Conservation (phyloP, 2,797 vertebrate species). For the Falco cherrug region DNA sequence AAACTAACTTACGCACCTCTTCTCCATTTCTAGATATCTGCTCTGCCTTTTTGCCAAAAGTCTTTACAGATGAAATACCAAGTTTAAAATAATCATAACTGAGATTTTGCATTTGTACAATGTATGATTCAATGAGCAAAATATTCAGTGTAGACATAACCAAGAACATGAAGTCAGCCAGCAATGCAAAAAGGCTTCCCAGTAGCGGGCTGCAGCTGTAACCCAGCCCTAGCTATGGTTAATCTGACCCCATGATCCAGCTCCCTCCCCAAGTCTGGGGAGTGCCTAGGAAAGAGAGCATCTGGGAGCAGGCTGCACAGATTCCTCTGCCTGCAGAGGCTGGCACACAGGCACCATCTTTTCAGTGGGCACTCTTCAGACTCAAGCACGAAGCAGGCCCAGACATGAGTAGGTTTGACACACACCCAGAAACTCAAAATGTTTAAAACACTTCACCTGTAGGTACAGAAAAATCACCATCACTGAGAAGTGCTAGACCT, state of each 20-base stretch:
- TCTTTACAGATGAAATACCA: neutral
- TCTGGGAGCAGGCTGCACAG: neutral
- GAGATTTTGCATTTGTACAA: neutral
- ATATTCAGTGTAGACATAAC: neutral
- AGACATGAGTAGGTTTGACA: neutral
- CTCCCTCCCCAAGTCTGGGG: neutral
- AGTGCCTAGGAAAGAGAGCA: neutral
- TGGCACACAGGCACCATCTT: neutral
- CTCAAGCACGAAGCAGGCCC: neutral
- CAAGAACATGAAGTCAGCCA: neutral
- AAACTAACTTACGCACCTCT: neutral
- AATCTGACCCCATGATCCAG: neutral
- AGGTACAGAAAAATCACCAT: neutral
- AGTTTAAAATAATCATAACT: neutral
- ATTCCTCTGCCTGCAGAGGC: neutral
- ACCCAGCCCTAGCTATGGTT: neutral
- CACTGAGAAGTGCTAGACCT: neutral
- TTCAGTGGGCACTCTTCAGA: neutral
- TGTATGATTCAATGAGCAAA: neutral
- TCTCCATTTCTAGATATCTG: neutral
- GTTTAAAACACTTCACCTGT: neutral
- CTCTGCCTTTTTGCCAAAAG: neutral
- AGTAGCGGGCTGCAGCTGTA: neutral
- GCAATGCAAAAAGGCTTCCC: neutral
- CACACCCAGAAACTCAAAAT: neutral